Conservation (phyloP, 2,888 invertebrate species). For the Phymatocera aterrima region DNA sequence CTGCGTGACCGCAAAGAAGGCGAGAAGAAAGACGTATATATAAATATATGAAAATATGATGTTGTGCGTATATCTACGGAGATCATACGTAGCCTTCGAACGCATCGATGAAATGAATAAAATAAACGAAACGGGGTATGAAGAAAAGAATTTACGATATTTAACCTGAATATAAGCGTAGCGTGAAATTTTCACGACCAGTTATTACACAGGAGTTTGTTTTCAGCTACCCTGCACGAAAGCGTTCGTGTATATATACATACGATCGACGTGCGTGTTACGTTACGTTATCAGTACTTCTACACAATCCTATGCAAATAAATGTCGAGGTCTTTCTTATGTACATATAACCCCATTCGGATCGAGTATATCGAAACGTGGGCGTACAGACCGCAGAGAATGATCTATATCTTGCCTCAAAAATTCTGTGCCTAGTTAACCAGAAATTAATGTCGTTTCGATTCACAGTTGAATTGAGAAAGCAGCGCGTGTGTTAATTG, state of each 20-base stretch:
- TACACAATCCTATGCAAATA: background rate
- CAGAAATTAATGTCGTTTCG: slow-evolving; percentile 18
- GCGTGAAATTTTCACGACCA: background rate
- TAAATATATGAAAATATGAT: background rate
- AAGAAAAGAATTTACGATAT: background rate
- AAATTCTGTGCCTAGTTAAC: background rate
- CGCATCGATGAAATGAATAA: background rate
- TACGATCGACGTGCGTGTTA: background rate
- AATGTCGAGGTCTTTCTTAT: background rate
- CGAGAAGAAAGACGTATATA: background rate
- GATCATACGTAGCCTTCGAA: too few species aligned
- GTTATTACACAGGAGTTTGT: background rate
- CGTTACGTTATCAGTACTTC: background rate
- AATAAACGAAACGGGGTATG: background rate
- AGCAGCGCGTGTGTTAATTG: slow-evolving; percentile 9
- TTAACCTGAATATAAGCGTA: background rate
- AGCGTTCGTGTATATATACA: background rate
- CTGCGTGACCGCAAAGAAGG: background rate
- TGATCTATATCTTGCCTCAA: background rate
- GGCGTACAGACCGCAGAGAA: background rate
- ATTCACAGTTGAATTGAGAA: slow-evolving; percentile 4
- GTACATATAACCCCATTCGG: background rate
- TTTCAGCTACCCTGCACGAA: background rate
- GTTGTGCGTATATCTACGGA: too few species aligned
- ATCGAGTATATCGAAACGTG: background rate